Evolutionary conservation across 2,888 invertebrate species (phyloP), one percentile per base, ranked within the genome.

Genomic region (Cotesia congregata): DNA sequence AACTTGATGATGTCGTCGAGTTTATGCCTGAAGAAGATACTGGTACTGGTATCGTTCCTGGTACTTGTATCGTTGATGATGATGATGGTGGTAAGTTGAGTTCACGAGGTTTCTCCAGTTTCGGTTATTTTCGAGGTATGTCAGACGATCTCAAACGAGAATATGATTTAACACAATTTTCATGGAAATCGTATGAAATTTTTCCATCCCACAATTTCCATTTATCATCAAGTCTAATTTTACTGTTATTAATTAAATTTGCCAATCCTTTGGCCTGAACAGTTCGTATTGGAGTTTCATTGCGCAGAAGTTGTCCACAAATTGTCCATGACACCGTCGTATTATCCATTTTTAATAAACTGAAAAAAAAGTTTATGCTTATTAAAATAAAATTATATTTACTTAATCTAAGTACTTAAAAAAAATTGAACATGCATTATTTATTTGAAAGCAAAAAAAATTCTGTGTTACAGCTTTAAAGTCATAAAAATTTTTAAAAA

Each of bases 131-230:
- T 20, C 12, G 39, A 15, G 6, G n/a, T 20, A 2, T 20, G 38
- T 67, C 30, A 4, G 38, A 39, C 5, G 12, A n/a, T 39, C 12
- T 5, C 40, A 4, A 4, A 38, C n/a, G 38, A 67, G 67, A 59
- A 59, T 76, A 76, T 70, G 72, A 68, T n/a, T 68, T 72, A 6
- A 67, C 70, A 50, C 76, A 76, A 17, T 64, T 38, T 50, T 40
- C 41, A 68, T 76, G 76, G 39, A 72, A 17, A 30, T 6, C 4
- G 50, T 70, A 5, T 5, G 62, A n/a, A 7, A 40, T 7, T 38
- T 9, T 5, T 40, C 9, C 50, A 50, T 17, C 65, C 76, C 72
- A 76, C 5, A 41, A 9, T 38, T 76, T 41, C 76, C 68, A 72
- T 68, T 72, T 76, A 6, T 15, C 40, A 39, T 67, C 67, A 3